Percentiles rank a stretch among this genome's conserved stretches.
Conservation (phyloP, 2,113 vertebrate species). For the Sapajus apella region DNA sequence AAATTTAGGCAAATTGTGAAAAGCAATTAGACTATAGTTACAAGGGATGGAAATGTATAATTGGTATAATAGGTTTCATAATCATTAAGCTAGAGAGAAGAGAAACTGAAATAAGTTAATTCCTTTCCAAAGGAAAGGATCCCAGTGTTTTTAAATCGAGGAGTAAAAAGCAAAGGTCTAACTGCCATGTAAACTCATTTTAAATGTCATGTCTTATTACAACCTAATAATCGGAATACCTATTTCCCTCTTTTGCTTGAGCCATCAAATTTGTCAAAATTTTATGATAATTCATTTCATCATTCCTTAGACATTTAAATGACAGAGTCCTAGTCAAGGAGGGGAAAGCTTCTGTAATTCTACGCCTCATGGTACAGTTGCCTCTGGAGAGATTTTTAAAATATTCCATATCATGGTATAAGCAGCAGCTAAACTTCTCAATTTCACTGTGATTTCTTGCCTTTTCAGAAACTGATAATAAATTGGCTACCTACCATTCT, state of each 20-base stretch:
- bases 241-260: conserved; percentile 85
- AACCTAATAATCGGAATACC: conserved; percentile 87
- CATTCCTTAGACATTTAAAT: conserved; percentile 95
- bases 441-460: conserved; percentile 84
- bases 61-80: background rate
- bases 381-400: conserved; percentile 91
- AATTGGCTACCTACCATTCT: conserved; percentile 87
- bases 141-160: conserved; percentile 84
- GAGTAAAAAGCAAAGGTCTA: conserved; percentile 86
- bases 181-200: conserved; percentile 92
- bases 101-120: conserved; percentile 65
- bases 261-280: conserved; percentile 96
- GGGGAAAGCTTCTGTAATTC: conserved; percentile 87
- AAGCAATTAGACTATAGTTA: conserved; percentile 33
- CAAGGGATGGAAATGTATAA: background rate
- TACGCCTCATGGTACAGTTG: conserved; percentile 91
- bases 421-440: conserved; percentile 88
- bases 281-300: conserved; percentile 97
- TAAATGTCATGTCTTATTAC: conserved; percentile 94
- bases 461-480: conserved; percentile 84
- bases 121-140: conserved; percentile 49
- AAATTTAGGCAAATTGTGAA: background rate
- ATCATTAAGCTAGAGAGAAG: conserved; percentile 60
- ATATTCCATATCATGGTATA: conserved; percentile 86
- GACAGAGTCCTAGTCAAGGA: conserved; percentile 83